Conservation (phyloP, 2,113 vertebrate genomes). For the Grantiella picta region DNA sequence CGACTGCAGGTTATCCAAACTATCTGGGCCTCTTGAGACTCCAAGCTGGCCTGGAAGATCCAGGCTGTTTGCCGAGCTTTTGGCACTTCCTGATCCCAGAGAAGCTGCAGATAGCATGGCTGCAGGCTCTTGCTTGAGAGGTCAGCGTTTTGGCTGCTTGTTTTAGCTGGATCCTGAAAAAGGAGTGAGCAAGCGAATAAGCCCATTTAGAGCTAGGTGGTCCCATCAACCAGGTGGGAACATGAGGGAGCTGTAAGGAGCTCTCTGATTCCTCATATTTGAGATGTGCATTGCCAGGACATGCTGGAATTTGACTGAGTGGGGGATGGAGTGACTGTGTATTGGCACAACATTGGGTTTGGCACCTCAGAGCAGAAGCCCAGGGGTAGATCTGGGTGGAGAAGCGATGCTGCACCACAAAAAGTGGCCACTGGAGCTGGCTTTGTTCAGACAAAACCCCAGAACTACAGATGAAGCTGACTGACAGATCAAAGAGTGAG, state of each 20-base stretch:
- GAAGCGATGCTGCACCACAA: not conserved
- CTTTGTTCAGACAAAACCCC: not conserved
- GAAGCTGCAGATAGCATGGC: not conserved
- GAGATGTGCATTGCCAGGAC: not conserved
- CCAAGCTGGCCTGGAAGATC: not conserved
- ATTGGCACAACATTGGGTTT: not conserved
- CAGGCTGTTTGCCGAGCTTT: slow-evolving; percentile 10
- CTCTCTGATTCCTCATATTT: not conserved
- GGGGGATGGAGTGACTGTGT: not conserved
- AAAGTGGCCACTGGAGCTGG: not conserved
- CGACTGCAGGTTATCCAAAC: slow-evolving; percentile 56
- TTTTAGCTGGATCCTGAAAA: not conserved
- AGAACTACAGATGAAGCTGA: not conserved
- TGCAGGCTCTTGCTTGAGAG: not conserved
- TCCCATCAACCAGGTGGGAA: not conserved
- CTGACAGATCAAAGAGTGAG: not conserved
- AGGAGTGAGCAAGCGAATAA: not conserved
- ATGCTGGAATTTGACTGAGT: not conserved
- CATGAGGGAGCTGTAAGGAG: not conserved
- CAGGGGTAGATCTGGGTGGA: not conserved
- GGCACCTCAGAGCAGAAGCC: not conserved
- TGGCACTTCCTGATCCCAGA: not conserved
- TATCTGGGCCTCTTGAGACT: not conserved
- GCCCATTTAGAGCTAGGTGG: not conserved
- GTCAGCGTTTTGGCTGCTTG: not conserved